Conservation (phyloP, 2,888 invertebrate genomes). For the Fragum whitleyi region DNA sequence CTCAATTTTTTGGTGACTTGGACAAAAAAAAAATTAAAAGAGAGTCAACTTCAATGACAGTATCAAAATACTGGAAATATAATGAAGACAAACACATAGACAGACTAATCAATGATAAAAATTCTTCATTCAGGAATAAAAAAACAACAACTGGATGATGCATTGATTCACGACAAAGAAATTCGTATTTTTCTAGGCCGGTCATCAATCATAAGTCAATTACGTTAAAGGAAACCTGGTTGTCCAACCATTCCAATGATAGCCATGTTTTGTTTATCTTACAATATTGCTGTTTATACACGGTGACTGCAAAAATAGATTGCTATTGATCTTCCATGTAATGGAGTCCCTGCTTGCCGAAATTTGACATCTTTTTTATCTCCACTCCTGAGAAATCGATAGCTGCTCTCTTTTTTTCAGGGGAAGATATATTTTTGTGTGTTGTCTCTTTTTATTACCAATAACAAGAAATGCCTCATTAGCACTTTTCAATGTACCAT, state of each 20-base stretch:
- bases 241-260: constrained; percentile 7
- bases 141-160: too few species aligned
- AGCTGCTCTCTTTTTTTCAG: background rate
- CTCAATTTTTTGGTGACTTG: too few species aligned
- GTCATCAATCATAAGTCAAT: background rate
- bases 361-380: constrained; percentile 23
- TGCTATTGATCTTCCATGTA: constrained; percentile 10
- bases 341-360: constrained; percentile 10
- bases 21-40: too few species aligned
- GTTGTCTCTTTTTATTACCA: background rate
- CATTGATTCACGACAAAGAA: too few species aligned
- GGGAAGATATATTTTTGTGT: background rate
- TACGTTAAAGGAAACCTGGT: background rate
- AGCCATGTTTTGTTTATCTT: constrained; percentile 12
- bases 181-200: too few species aligned
- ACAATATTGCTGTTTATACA: constrained; percentile 18
- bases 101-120: too few species aligned
- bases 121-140: too few species aligned
- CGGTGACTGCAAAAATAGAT: constrained; percentile 18
- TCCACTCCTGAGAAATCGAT: constrained; percentile 11
- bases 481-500: background rate
- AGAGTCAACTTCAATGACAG: too few species aligned
- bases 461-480: background rate
- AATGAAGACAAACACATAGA: too few species aligned
- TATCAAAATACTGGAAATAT: too few species aligned